Conservation (phyloP, 2,113 vertebrate species). For the Oncorhynchus nerka region DNA sequence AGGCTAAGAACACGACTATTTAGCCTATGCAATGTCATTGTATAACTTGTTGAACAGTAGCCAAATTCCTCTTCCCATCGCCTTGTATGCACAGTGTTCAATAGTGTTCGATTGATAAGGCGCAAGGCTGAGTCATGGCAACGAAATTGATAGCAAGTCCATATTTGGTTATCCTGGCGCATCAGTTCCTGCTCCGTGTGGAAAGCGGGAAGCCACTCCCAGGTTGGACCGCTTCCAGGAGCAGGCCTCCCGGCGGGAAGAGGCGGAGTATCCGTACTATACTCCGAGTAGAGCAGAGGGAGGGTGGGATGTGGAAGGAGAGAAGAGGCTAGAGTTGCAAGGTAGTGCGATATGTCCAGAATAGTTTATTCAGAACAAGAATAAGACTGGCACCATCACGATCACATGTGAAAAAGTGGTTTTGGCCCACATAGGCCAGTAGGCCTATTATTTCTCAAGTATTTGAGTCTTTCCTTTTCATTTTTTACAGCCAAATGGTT, state of each 20-base stretch:
- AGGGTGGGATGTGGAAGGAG: slow-evolving; percentile 24
- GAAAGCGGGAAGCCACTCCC: slow-evolving; percentile 74
- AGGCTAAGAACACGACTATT: too few relatives aligned
- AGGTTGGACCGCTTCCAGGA: slow-evolving; percentile 63
- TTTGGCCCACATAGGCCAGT: neutral
- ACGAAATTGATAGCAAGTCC: slow-evolving; percentile 51
- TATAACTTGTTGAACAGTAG: neutral
- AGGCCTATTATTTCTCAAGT: too few relatives aligned
- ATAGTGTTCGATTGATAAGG: neutral
- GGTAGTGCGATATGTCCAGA: neutral
- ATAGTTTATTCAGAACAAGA: neutral
- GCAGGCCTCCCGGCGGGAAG: slow-evolving; percentile 40
- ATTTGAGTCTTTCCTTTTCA: neutral
- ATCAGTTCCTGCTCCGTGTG: slow-evolving; percentile 59
- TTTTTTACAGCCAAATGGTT: too few relatives aligned
- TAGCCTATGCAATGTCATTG: too few relatives aligned
- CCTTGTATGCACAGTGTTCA: neutral
- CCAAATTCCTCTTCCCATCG: neutral
- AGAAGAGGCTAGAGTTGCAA: neutral
- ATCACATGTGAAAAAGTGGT: neutral
- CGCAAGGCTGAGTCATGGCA: slow-evolving; percentile 47
- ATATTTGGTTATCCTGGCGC: slow-evolving; percentile 69
- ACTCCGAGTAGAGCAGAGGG: slow-evolving; percentile 30
- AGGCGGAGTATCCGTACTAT: slow-evolving; percentile 45
- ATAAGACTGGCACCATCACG: neutral